These are phyloP conservation scores for Diplodus puntazzo DNA, from an alignment of 2,797 vertebrate species.

Conservation along the genomic window DNA sequence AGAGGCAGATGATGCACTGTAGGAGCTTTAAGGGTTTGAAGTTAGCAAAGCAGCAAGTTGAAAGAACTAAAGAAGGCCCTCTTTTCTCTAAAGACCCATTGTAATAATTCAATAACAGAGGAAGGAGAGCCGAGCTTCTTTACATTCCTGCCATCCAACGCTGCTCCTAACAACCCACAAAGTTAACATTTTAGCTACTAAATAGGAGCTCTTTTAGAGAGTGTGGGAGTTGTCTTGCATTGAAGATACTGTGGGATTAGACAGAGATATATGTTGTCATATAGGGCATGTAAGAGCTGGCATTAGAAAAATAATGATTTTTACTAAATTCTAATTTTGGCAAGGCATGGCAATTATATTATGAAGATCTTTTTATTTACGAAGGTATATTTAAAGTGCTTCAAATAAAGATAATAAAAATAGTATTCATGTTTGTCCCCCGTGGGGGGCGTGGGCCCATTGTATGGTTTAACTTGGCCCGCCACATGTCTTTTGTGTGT, in stretches of 20 bases:
- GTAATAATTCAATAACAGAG: slow-evolving; percentile 84
- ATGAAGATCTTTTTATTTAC: too few species aligned
- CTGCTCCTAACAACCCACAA: slow-evolving; percentile 60
- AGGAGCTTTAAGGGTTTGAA: slow-evolving; percentile 77
- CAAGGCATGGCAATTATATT: too few species aligned
- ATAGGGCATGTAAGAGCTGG: background rate
- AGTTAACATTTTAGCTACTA: slow-evolving; percentile 34
- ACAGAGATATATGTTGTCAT: slow-evolving; percentile 5
- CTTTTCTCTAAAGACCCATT: slow-evolving; percentile 84
- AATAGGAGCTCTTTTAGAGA: slow-evolving; percentile 42
- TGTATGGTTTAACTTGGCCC: too few species aligned
- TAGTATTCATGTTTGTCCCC: background rate
- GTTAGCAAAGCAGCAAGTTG: slow-evolving; percentile 85
- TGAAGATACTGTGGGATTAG: slow-evolving; percentile 9
- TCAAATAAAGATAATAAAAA: background rate
- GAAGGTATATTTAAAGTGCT: too few species aligned
- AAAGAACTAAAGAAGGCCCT: slow-evolving; percentile 85
- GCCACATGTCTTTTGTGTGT: too few species aligned
- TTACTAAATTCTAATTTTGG: too few species aligned
- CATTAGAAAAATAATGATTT: background rate
- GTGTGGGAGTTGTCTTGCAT: background rate
- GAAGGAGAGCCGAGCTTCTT: slow-evolving; percentile 66
- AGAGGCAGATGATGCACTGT: slow-evolving; percentile 70
- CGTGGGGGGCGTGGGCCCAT: background rate
- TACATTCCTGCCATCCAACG: slow-evolving; percentile 55